Evolutionary conservation across 2,113 vertebrate genomes (phyloP), one percentile per base, ranked within the genome.

Genomic region (Heterotis niloticus): DNA sequence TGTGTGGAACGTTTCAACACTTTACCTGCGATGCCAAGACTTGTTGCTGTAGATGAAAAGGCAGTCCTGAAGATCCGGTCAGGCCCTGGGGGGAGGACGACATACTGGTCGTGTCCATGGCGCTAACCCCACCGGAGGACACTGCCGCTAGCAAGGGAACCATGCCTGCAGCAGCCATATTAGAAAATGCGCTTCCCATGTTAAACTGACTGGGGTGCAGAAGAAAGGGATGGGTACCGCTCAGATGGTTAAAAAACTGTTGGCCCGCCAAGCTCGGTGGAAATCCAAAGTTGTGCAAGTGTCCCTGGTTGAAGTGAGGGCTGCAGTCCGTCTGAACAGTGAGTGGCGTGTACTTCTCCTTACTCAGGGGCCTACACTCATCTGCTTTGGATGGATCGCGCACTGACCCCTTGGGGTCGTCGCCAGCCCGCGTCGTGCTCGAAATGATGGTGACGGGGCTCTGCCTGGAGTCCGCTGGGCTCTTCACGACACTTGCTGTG

Each of bases 41-140:
- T 11, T 99, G 97, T 85, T 98, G 97, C 87, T 99, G 97, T 83
- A 99, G 94, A 86, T 98, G 97, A 83, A 98, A 99, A 26, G 97
- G 97, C 79, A 99, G 85, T 73, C 95, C 93, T 0, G 91, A 92
- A 0, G 91, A 89, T 74, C 95, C 96, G 0, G 94, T 89, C 78
- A 98, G 90, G 91, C 95, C 93, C 82, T 97, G 96, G 18, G 92
- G 90, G 1, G 96, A 91, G 0, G 96, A 96, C 0, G 94, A 93
- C 88, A 96, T 95, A 83, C 90, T 89, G 81, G 93, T 91, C 0
- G 95, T 92, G 88, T 94, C 96, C 84, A 98, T 94, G 86, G 94
- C 89, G 85, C 93, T 94, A 10, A 95, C 93, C 17, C 95, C 95
- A 23, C 93, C 95, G 0, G 94, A 89, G 5, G 98, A 98, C 81